These are phyloP conservation scores for Emmelina monodactyla DNA, from an alignment of 2,888 invertebrate species.

Conservation along the genomic window DNA sequence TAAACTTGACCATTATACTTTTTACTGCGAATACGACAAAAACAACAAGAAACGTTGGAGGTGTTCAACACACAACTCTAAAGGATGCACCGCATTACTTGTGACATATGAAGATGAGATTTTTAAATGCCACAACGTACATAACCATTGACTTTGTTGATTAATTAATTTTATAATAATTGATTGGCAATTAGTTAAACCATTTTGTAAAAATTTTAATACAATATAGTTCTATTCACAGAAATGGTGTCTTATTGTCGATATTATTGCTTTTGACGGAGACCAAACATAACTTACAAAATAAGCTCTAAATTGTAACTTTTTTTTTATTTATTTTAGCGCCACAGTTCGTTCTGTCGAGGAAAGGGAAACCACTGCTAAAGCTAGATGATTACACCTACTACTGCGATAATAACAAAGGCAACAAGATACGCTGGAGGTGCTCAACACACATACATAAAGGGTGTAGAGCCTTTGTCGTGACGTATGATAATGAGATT, in stretches of 20 bases:
- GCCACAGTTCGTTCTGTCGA: slow-evolving; percentile 1
- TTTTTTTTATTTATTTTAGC: not conserved
- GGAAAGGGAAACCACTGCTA: slow-evolving; percentile 5
- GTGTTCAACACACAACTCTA: slow-evolving; percentile 22
- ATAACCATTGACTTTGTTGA: not conserved
- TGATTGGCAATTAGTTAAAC: no score
- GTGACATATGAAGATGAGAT: slow-evolving; percentile 19
- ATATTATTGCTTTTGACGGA: no score
- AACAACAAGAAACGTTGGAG: slow-evolving; percentile 19
- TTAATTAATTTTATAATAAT: no score
- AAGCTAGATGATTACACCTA: slow-evolving; percentile 9
- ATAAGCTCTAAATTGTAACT: no score
- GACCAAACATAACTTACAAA: no score
- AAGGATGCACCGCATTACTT: slow-evolving; percentile 23
- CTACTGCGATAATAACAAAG: slow-evolving; percentile 5
- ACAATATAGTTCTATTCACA: no score
- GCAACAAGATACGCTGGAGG: slow-evolving; percentile 6
- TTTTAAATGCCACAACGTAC: not conserved
- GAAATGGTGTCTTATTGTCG: no score
- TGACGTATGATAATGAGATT: slow-evolving; percentile 1
- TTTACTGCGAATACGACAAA: not conserved
- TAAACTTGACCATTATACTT: slow-evolving; percentile 3
- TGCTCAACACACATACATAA: slow-evolving; percentile 10
- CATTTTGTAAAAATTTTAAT: no score
- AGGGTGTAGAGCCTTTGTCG: slow-evolving; percentile 8